Base-by-base conservation (phyloP, 2,888 invertebrate genomes). In the Rhamphomyia laevipes region DNA sequence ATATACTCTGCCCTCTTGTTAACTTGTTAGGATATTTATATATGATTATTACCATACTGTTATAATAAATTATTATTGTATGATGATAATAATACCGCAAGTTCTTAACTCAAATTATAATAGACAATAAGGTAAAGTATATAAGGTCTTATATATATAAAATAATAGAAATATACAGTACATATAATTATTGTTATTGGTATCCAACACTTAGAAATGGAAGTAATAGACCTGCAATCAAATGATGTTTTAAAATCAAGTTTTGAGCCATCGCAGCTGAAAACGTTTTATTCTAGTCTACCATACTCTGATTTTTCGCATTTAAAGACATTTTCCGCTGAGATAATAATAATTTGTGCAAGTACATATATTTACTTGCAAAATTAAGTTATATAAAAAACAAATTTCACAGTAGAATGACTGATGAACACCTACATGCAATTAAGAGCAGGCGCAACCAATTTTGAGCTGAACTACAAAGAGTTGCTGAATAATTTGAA, bases 281-380 rank as follows among this genome's bases (percentile, higher is more conserved):
- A 41, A 41, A 41, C 13, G 21, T 41, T 41, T 41, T 41, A 41
- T 41, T 41, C 23, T 13, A 41, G 15, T n/a, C 23, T 41, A 23
- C 21, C 18, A 41, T 11, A 41, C 21, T 41, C 41, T 41, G 23
- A 13, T 41, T 41, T 21, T 12, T n/a, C 41, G 23, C 41, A 9
- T 41, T 41, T 41, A 41, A 41, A 41, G 21, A 21, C 18, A 41
- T 21, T 41, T 41, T 41, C 41, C 13, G 41, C 41, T 41, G 41
- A 21, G 41, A 41, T 41, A n/a, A 41, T 41, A 41, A 41, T 11
- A 41, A 41, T 41, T 41, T 18, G 18, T 23, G 41, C 41, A 41
- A 41, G 41, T 18, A 18, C 23, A 13, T 41, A 40, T 40, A 40
- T 40, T 17, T 40, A 17, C 18, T 41, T 41, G 18, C 21, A 41